Percentiles rank a stretch among this genome's conserved stretches.
phyloP scores from a whole-genome alignment of 2,113 vertebrate genomes.

The Regulus satrapa region DNA sequence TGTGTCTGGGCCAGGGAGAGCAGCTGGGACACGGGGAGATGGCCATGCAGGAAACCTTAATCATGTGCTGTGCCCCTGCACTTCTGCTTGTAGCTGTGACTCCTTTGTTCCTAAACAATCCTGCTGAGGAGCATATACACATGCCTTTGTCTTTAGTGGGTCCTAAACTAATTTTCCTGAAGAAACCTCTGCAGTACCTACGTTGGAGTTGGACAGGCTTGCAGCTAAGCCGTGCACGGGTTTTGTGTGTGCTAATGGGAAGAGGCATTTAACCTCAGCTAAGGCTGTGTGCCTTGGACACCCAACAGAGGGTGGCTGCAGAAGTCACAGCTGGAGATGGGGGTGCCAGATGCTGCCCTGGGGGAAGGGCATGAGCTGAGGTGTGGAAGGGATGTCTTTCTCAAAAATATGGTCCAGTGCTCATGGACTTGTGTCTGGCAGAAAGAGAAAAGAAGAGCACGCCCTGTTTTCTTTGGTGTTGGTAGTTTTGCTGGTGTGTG shows the following conservation, averaged over 20 bases:
- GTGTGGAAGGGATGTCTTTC: neutral
- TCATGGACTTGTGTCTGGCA: neutral
- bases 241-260: neutral
- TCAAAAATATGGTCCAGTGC: neutral
- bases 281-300: neutral
- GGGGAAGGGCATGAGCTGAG: neutral
- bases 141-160: neutral
- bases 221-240: neutral
- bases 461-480: neutral
- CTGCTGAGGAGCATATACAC: neutral
- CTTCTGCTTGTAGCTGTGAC: neutral
- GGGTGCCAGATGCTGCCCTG: neutral
- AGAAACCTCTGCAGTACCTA: fast-evolving
- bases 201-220: neutral
- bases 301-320: fast-evolving
- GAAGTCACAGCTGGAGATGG: neutral
- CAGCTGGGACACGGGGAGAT: neutral
- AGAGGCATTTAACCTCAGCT: neutral
- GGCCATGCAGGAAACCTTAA: neutral
- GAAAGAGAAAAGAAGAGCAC: neutral
- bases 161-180: neutral
- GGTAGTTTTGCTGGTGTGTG: neutral
- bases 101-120: neutral
- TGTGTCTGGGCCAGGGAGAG: neutral
- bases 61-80: neutral